Percentiles rank a stretch among this genome's conserved stretches.
Conservation (phyloP, 2,888 invertebrate species). For the Cinara cedri region DNA sequence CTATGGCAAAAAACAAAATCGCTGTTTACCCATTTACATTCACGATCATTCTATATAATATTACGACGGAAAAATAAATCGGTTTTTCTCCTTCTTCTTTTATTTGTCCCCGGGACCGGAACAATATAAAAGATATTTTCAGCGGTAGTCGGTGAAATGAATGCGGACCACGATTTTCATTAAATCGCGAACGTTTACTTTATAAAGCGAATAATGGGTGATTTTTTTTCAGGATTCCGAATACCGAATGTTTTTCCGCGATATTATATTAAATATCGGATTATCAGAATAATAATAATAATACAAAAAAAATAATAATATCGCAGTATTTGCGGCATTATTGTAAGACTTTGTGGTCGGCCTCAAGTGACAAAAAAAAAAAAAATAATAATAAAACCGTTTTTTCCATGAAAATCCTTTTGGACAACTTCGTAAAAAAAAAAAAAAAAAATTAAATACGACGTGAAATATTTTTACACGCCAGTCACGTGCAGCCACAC, state of each 20-base stretch:
- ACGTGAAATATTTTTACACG: neutral
- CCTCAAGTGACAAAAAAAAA: neutral
- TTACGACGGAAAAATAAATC: too few relatives aligned
- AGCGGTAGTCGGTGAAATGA: neutral
- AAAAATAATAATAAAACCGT: too few relatives aligned
- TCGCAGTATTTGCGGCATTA: neutral
- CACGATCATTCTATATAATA: too few relatives aligned
- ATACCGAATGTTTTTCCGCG: neutral
- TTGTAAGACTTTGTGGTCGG: neutral
- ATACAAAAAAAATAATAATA: neutral
- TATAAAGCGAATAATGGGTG: neutral
- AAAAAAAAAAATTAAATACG: neutral
- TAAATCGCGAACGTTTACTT: constrained; percentile 32
- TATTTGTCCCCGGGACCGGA: neutral
- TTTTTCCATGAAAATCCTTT: neutral
- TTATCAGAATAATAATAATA: neutral
- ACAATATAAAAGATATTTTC: neutral
- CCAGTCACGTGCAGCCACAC: constrained; percentile 12
- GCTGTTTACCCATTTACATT: too few relatives aligned
- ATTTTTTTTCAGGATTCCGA: neutral
- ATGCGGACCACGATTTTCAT: constrained; percentile 43
- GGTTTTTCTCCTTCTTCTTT: neutral
- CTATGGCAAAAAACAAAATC: too few relatives aligned
- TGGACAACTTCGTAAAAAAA: neutral
- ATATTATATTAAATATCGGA: constrained; percentile 17